Evolutionary conservation across 2,113 vertebrate genomes (phyloP).

Genomic region (Macquaria australasica): DNA sequence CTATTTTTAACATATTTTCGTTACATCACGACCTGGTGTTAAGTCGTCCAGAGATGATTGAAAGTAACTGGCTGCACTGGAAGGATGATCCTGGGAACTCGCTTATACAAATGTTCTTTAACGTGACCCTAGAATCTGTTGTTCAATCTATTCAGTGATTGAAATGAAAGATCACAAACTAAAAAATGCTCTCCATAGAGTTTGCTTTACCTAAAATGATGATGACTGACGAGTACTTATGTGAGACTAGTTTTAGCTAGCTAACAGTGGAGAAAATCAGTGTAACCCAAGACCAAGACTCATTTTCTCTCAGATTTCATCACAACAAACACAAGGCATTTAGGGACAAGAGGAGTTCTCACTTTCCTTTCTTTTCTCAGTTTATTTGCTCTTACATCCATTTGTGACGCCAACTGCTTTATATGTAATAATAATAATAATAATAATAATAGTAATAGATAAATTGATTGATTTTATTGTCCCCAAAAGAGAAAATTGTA

Average conservation of each 20-base stretch:
- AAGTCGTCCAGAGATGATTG: slow-evolving; percentile 39
- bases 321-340: not conserved
- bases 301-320: not conserved
- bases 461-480: too few relatives aligned
- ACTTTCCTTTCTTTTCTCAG: not conserved
- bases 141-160: not conserved
- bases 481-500: too few relatives aligned
- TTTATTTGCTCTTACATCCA: not conserved
- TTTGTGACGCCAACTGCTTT: not conserved
- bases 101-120: not conserved
- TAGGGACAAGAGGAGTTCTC: not conserved
- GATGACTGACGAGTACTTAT: not conserved
- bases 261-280: not conserved
- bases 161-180: not conserved
- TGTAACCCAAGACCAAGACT: not conserved
- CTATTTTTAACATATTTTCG: slow-evolving; percentile 16
- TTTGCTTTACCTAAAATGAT: not conserved
- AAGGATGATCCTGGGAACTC: slow-evolving; percentile 1
- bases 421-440: not conserved
- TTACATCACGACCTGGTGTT: slow-evolving; percentile 48
- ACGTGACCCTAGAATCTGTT: not conserved
- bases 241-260: not conserved
- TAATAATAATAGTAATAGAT: not conserved
- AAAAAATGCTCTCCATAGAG: not conserved
- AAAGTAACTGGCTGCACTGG: not conserved